These are phyloP conservation scores for Mythimna ferrago DNA, from an alignment of 2,888 invertebrate genomes.

Conservation along the genomic window DNA sequence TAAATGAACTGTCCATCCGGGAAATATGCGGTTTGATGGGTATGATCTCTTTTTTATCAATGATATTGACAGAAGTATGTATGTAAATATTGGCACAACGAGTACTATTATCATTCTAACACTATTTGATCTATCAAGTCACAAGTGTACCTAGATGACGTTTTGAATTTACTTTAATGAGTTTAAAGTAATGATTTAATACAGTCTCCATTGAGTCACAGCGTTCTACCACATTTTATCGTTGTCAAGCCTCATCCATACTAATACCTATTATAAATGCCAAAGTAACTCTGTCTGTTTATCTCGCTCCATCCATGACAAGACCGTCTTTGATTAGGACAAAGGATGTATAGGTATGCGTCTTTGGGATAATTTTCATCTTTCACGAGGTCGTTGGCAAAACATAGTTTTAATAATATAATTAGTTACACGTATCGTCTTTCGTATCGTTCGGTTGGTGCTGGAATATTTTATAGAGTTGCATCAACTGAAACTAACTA, in stretches of 20 bases:
- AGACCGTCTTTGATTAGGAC: too few relatives aligned
- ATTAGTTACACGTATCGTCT: conserved; percentile 21
- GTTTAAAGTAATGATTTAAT: conserved; percentile 7
- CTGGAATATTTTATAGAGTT: not conserved
- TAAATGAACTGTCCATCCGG: not conserved
- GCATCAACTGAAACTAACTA: not conserved
- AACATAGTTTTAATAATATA: not conserved
- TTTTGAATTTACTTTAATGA: not conserved
- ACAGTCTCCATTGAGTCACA: conserved; percentile 18
- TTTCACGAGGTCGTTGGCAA: too few relatives aligned
- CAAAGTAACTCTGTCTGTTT: too few relatives aligned
- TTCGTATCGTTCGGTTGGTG: not conserved
- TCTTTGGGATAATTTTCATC: too few relatives aligned
- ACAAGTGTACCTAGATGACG: not conserved
- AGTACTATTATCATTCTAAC: not conserved
- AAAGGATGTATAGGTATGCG: too few relatives aligned
- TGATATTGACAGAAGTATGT: not conserved
- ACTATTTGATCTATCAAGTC: not conserved
- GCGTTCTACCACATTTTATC: conserved; percentile 2
- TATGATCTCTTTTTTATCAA: not conserved
- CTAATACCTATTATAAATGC: too few relatives aligned
- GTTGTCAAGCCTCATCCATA: not conserved
- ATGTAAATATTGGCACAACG: not conserved
- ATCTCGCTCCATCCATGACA: too few relatives aligned
- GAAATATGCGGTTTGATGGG: not conserved